These are phyloP conservation scores for Dinothrombium tinctorium DNA, from an alignment of 1,140 invertebrate species.

Conservation along the genomic window DNA sequence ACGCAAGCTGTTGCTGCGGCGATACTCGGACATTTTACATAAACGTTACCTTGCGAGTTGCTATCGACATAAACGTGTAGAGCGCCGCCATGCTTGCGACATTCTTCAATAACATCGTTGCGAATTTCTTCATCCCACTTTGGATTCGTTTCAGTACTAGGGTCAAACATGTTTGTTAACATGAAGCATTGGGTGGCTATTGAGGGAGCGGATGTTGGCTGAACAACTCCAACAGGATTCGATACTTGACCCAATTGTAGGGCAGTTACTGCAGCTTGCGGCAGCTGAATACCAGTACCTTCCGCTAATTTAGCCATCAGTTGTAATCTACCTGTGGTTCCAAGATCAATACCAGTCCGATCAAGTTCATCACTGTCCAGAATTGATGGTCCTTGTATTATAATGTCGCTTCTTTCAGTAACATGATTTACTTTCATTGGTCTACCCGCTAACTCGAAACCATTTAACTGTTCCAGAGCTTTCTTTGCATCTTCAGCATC, in stretches of 20 bases:
- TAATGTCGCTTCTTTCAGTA: constrained; percentile 56
- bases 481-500: constrained; percentile 96
- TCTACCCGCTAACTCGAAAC: constrained; percentile 89
- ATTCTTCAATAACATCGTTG: constrained; percentile 97
- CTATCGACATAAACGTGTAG: constrained; percentile 93
- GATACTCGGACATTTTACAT: constrained; percentile 94
- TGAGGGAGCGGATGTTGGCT: constrained; percentile 42
- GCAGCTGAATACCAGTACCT: constrained; percentile 34
- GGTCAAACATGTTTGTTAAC: constrained; percentile 98
- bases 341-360: constrained; percentile 79
- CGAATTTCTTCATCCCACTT: constrained; percentile 78
- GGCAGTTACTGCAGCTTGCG: constrained; percentile 23
- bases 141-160: constrained; percentile 52
- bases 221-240: constrained; percentile 27
- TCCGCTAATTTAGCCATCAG: constrained; percentile 99
- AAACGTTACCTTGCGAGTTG: constrained; percentile 87
- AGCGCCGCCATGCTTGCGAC: constrained; percentile 89
- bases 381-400: constrained; percentile 32
- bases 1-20: constrained; percentile 84
- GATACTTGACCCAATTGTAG: constrained; percentile 16
- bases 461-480: constrained; percentile 93
- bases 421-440: constrained; percentile 99
- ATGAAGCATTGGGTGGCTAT: constrained; percentile 97
- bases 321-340: constrained; percentile 78
- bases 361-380: constrained; percentile 90